phyloP scores from a whole-genome alignment of 2,888 invertebrate species.

The Drosophila putrida region DNA sequence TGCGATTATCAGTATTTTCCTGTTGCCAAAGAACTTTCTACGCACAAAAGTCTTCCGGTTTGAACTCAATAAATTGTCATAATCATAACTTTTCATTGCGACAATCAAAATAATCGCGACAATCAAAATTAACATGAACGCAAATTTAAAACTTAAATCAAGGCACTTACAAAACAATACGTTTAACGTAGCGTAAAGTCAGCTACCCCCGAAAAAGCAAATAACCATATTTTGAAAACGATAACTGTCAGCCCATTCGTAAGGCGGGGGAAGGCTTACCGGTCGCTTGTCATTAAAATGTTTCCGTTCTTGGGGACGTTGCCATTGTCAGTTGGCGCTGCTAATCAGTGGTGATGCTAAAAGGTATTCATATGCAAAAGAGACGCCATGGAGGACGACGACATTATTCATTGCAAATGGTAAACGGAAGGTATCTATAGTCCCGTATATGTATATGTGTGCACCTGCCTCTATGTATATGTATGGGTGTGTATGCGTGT shows the following conservation, averaged over 20 bases:
- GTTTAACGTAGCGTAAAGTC: slow-evolving; percentile 65
- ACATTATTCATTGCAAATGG: slow-evolving; percentile 80
- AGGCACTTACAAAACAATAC: slow-evolving; percentile 55
- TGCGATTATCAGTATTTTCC: slow-evolving; percentile 1
- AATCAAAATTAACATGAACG: slow-evolving; percentile 64
- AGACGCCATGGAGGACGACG: slow-evolving; percentile 44
- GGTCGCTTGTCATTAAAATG: slow-evolving; percentile 76
- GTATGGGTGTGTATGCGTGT: slow-evolving; percentile 16
- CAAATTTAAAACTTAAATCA: slow-evolving; percentile 67
- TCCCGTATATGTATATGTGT: slow-evolving; percentile 9
- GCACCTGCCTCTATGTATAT: not conserved
- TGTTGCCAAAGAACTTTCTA: not conserved
- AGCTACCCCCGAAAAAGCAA: slow-evolving; percentile 53
- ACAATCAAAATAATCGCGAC: slow-evolving; percentile 63
- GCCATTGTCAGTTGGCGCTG: slow-evolving; percentile 71
- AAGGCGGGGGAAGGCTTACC: slow-evolving; percentile 16
- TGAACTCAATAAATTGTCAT: slow-evolving; percentile 48
- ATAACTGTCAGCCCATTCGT: slow-evolving; percentile 67
- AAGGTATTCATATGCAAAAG: slow-evolving; percentile 80
- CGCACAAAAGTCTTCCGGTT: not conserved
- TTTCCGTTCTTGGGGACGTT: slow-evolving; percentile 60
- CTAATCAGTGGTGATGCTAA: slow-evolving; percentile 73
- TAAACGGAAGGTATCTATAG: slow-evolving; percentile 73
- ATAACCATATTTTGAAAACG: slow-evolving; percentile 75
- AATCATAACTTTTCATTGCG: slow-evolving; percentile 54